A percentile compares a stretch with the other conserved stretches of the same genome.
Evolutionary conservation across 1,140 invertebrate genomes (phyloP).

Genomic region (Druon quercuslanigerum): DNA sequence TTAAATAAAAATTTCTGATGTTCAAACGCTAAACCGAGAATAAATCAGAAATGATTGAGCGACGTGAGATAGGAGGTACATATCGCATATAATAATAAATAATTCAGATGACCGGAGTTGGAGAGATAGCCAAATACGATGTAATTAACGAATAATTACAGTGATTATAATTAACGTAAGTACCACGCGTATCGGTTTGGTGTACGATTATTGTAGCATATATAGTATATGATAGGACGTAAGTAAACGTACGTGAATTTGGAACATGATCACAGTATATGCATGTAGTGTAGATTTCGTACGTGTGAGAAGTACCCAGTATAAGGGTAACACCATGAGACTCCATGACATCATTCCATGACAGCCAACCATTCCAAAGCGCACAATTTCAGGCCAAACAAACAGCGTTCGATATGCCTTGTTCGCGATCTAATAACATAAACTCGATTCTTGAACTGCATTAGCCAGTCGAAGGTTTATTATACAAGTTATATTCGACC

Average conservation of each 20-base stretch:
- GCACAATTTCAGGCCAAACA: constrained; percentile 71
- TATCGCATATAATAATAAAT: neutral
- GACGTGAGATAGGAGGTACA: neutral
- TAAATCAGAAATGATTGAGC: too few relatives aligned
- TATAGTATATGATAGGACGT: neutral
- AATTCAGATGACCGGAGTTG: constrained; percentile 8
- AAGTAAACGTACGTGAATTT: constrained; percentile 6
- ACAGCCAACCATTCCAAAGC: constrained; percentile 70
- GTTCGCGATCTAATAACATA: constrained; percentile 63
- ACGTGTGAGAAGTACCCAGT: constrained; percentile 5
- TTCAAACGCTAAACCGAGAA: too few relatives aligned
- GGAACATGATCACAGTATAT: neutral
- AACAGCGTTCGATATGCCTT: constrained; percentile 53
- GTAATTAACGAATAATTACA: constrained; percentile 47
- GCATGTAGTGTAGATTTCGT: neutral
- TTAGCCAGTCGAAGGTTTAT: constrained; percentile 56
- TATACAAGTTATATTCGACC: constrained; percentile 46
- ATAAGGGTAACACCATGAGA: constrained; percentile 46
- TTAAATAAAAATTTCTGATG: too few relatives aligned
- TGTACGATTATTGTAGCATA: constrained; percentile 1
- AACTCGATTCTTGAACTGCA: constrained; percentile 49
- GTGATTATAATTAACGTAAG: constrained; percentile 37
- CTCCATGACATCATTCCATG: constrained; percentile 75
- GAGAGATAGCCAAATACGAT: constrained; percentile 53
- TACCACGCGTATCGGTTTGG: constrained; percentile 1